These are phyloP conservation scores for Lasioglossum lativentre DNA, from an alignment of 2,888 invertebrate species.

Conservation along the genomic window DNA sequence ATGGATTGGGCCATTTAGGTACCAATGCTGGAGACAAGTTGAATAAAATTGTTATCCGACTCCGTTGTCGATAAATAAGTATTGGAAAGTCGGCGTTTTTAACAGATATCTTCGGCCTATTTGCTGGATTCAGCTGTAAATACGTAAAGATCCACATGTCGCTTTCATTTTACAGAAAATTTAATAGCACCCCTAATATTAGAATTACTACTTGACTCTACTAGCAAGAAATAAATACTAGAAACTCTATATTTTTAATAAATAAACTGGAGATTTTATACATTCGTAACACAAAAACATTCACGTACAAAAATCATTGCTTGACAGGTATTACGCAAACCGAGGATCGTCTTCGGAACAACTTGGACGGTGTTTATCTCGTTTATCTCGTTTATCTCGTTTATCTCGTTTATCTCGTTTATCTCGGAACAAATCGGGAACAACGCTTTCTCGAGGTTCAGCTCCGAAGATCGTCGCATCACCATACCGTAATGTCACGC, in stretches of 20 bases:
- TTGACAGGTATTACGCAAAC: background rate
- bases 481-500: conserved; percentile 13
- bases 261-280: background rate
- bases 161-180: background rate
- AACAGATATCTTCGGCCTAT: background rate
- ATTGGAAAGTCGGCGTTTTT: background rate
- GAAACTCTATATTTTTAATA: too few species aligned
- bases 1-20: background rate
- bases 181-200: background rate
- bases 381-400: background rate
- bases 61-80: background rate
- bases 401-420: background rate
- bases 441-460: background rate
- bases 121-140: background rate
- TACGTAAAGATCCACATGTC: background rate
- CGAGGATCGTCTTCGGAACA: background rate
- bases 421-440: background rate
- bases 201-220: background rate
- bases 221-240: too few species aligned
- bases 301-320: background rate
- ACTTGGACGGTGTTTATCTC: background rate
- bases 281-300: background rate
- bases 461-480: background rate
- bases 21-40: background rate
- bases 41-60: background rate